A percentile compares a stretch with the other conserved stretches of the same genome.
Evolutionary conservation across 2,888 invertebrate species (phyloP).

Genomic region (Oasisia sp.): DNA sequence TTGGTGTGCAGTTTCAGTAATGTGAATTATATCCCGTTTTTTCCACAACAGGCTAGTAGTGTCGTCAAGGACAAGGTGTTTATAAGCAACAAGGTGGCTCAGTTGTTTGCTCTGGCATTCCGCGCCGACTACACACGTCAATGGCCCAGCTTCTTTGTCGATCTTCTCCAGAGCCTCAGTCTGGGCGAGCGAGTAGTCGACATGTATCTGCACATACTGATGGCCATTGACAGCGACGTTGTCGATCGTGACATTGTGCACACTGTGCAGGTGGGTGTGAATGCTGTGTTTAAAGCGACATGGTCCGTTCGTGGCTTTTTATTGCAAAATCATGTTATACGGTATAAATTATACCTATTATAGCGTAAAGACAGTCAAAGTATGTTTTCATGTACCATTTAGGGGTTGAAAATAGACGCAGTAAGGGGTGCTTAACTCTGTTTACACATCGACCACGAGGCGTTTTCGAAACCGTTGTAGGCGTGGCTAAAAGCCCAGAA

Average conservation of each 20-base stretch:
- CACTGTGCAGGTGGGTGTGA: constrained; percentile 32
- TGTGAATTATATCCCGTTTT: too few species aligned
- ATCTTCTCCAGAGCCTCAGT: constrained; percentile 62
- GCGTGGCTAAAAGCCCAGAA: too few species aligned
- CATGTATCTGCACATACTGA: constrained; percentile 69
- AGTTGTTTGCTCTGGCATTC: constrained; percentile 70
- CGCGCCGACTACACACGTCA: constrained; percentile 68
- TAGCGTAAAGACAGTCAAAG: too few species aligned
- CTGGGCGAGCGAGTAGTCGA: constrained; percentile 66
- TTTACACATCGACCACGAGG: too few species aligned
- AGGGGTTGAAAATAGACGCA: too few species aligned
- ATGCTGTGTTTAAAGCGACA: neutral
- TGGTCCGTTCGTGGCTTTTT: too few species aligned
- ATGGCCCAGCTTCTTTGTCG: constrained; percentile 70
- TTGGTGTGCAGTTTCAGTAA: too few species aligned
- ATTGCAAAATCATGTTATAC: too few species aligned
- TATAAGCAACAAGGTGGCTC: constrained; percentile 71
- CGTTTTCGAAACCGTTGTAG: too few species aligned
- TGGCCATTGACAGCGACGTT: constrained; percentile 71
- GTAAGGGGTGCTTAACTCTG: too few species aligned
- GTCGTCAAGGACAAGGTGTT: constrained; percentile 62
- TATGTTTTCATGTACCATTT: too few species aligned
- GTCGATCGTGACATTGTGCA: constrained; percentile 68
- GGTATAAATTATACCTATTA: too few species aligned
- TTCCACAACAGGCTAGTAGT: constrained; percentile 43